phyloP scores from a whole-genome alignment of 2,888 invertebrate species.

The Arge pagana region DNA sequence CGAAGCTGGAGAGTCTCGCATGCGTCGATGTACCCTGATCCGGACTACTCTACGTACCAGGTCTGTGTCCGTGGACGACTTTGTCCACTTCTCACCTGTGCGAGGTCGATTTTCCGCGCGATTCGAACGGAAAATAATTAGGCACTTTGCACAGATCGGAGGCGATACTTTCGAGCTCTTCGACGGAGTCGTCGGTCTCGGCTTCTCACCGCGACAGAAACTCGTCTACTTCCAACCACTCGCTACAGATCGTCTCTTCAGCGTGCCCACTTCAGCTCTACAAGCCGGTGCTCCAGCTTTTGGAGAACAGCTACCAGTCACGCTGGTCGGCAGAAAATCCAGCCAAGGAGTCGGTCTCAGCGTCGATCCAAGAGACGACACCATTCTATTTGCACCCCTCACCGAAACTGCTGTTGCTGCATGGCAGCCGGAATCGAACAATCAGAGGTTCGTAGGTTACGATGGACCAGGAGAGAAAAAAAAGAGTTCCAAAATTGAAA shows the following conservation, averaged over 20 bases:
- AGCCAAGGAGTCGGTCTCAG: conserved; percentile 80
- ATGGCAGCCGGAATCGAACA: conserved; percentile 76
- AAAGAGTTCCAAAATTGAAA: conserved; percentile 1
- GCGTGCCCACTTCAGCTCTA: conserved; percentile 74
- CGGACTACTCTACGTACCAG: conserved; percentile 75
- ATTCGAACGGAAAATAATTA: no score
- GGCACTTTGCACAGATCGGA: conserved; percentile 61
- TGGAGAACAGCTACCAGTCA: conserved; percentile 73
- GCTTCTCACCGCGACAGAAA: conserved; percentile 68
- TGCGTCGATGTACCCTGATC: conserved; percentile 85
- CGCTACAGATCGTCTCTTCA: conserved; percentile 77
- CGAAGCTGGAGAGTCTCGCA: conserved; percentile 81
- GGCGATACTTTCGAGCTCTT: conserved; percentile 71
- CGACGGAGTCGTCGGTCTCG: conserved; percentile 75
- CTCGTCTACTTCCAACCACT: conserved; percentile 73
- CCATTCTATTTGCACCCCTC: conserved; percentile 77
- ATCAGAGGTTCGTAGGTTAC: conserved; percentile 65
- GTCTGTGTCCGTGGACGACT: conserved; percentile 37
- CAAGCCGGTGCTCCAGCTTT: conserved; percentile 74
- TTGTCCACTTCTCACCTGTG: background rate
- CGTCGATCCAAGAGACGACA: conserved; percentile 73
- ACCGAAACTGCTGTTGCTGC: conserved; percentile 80
- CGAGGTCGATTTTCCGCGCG: no score
- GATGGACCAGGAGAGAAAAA: background rate
- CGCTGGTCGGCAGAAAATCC: conserved; percentile 80